Conservation (phyloP, 2,113 vertebrate species). For the Periophthalmus modestus region DNA sequence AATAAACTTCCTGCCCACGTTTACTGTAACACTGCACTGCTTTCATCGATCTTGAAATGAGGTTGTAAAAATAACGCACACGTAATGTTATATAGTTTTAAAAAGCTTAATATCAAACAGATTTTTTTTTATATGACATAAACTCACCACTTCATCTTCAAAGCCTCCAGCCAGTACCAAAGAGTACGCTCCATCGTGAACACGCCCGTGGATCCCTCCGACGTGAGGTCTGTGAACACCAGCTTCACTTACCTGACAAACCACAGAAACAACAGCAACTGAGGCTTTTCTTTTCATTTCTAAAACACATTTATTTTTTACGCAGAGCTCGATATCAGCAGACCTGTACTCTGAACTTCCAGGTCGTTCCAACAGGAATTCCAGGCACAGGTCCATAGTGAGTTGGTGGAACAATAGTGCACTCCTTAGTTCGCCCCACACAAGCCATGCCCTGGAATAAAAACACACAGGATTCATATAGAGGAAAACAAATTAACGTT, state of each 20-base stretch:
- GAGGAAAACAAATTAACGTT: not conserved
- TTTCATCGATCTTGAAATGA: no score
- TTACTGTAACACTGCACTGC: no score
- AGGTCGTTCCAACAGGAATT: conserved; percentile 93
- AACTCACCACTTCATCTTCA: conserved; percentile 97
- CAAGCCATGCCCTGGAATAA: conserved; percentile 93
- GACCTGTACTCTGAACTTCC: conserved; percentile 98
- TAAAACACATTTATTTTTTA: not conserved
- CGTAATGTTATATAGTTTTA: no score
- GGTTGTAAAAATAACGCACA: no score
- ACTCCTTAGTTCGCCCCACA: conserved; percentile 97
- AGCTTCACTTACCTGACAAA: conserved; percentile 91
- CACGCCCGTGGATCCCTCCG: conserved; percentile 96
- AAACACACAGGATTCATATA: not conserved
- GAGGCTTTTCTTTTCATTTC: not conserved
- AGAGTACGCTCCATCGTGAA: conserved; percentile 95
- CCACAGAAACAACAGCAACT: not conserved
- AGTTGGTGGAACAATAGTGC: conserved; percentile 97
- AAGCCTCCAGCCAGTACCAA: conserved; percentile 97
- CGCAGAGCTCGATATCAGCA: not conserved
- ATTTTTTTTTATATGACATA: not conserved
- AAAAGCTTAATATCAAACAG: no score
- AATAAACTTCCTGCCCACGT: no score
- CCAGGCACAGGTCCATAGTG: conserved; percentile 97
- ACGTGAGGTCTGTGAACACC: conserved; percentile 97